phyloP scores from a whole-genome alignment of 2,113 vertebrate species.

The Gymnarchus niloticus region DNA sequence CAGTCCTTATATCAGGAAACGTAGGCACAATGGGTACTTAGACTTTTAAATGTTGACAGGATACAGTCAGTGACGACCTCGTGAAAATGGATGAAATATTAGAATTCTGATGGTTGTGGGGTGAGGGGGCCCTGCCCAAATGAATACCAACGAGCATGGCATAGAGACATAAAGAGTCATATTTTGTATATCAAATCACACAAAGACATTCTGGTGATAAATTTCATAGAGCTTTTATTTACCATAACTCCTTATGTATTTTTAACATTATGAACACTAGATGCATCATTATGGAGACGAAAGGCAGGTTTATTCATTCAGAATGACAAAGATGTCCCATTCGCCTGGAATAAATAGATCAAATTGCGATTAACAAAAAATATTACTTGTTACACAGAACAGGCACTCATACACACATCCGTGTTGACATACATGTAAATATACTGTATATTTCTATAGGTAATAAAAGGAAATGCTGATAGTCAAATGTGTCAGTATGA shows the following conservation, averaged over 20 bases:
- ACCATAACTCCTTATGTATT: neutral
- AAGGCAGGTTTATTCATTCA: constrained; percentile 1
- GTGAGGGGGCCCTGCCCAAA: neutral
- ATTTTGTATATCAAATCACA: neutral
- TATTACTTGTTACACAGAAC: neutral
- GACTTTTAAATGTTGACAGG: too few relatives aligned
- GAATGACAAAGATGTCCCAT: neutral
- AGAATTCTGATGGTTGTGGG: too few relatives aligned
- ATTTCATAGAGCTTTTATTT: neutral
- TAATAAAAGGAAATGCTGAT: neutral
- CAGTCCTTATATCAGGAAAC: too few relatives aligned
- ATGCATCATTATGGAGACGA: neutral
- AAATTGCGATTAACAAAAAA: neutral
- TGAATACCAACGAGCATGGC: neutral
- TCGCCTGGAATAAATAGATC: constrained; percentile 5
- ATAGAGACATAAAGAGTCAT: neutral
- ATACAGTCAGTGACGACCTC: neutral
- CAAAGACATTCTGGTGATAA: neutral
- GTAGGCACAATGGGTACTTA: too few relatives aligned
- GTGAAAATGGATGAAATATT: neutral
- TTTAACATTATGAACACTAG: neutral
- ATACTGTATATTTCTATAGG: neutral
- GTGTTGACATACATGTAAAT: neutral
- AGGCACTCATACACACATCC: neutral
- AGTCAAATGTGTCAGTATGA: neutral